Evolutionary conservation across 2,888 invertebrate species (phyloP).

Genomic region (Cephus rjabovi): DNA sequence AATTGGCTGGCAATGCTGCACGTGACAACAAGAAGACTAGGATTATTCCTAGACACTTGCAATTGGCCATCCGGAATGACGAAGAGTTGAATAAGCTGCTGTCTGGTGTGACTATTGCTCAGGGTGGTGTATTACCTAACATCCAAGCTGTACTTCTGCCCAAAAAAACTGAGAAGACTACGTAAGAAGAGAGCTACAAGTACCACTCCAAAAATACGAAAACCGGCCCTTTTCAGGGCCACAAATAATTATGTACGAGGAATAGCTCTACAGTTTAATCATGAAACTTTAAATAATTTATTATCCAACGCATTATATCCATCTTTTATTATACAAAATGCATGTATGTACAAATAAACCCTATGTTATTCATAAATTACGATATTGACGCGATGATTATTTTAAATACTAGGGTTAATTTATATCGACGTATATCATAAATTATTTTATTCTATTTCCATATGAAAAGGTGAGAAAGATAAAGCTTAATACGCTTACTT

Average conservation of each 20-base stretch:
- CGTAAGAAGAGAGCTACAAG: constrained; percentile 4
- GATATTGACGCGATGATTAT: not conserved
- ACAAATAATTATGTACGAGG: constrained; percentile 8
- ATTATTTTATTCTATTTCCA: not conserved
- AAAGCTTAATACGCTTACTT: not conserved
- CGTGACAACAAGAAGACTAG: constrained; percentile 73
- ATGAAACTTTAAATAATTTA: not conserved
- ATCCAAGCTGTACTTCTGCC: constrained; percentile 79
- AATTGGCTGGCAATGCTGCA: constrained; percentile 71
- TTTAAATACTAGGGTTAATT: not conserved
- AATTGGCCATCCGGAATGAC: constrained; percentile 81
- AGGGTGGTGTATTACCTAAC: constrained; percentile 84
- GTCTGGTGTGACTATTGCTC: constrained; percentile 80
- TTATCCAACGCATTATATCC: not conserved
- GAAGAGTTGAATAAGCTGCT: constrained; percentile 81
- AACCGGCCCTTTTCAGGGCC: constrained; percentile 25
- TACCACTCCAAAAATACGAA: constrained; percentile 1
- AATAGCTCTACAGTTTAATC: not conserved
- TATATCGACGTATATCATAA: not conserved
- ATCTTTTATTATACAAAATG: not conserved
- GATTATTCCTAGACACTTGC: constrained; percentile 81
- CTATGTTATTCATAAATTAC: not conserved
- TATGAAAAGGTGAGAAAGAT: not conserved
- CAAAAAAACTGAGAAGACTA: constrained; percentile 71
- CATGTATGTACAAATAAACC: not conserved